Evolutionary conservation across 2,888 invertebrate genomes (phyloP), one percentile per base, ranked within the genome.

Genomic region (Hermodice carunculata): DNA sequence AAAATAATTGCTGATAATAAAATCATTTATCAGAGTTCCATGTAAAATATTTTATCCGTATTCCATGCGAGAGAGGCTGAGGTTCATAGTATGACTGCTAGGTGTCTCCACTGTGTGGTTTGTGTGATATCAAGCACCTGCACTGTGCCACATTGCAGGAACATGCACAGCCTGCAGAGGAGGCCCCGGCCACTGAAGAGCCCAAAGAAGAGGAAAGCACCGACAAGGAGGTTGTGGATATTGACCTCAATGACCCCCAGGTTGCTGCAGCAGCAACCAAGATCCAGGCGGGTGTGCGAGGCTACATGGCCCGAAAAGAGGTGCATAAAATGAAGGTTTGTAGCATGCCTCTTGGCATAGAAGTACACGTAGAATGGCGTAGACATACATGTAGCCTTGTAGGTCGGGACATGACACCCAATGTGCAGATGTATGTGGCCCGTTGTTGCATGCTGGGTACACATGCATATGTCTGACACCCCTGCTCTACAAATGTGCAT

Each of bases 201-300:
- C 44, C 66, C n/a, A n/a, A n/a, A n/a, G n/a, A n/a, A n/a, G n/a
- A n/a, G n/a, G n/a, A n/a, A n/a, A n/a, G n/a, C n/a, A 70, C 71
- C n/a, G 68, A 71, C 34, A 70, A 70, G 48, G 60, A 74, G 19
- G 66, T 67, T 40, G 62, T 73, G 37, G 75, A 76, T 59, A 77
- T 76, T 44, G 77, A 77, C 61, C 66, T 75, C 43, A 64, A 58
- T 57, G 75, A 78, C 54, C 71, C 74, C 2, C 71, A 79, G 32
- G 66, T 74, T 2, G 67, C 57, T 4, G 75, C 78, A 22, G 85
- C 86, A 0, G 85, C 85, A 2, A 64, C 77, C 40, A 82, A 76
- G 60, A 86, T 86, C 58, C 85, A 86, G 71, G 81, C 84, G 22
- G 81, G 82, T 29, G 81, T 82, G 76, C 73, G 79, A 58, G 84